Evolutionary conservation across 1,140 invertebrate species (phyloP).

Genomic region (Ruditapes philippinarum): DNA sequence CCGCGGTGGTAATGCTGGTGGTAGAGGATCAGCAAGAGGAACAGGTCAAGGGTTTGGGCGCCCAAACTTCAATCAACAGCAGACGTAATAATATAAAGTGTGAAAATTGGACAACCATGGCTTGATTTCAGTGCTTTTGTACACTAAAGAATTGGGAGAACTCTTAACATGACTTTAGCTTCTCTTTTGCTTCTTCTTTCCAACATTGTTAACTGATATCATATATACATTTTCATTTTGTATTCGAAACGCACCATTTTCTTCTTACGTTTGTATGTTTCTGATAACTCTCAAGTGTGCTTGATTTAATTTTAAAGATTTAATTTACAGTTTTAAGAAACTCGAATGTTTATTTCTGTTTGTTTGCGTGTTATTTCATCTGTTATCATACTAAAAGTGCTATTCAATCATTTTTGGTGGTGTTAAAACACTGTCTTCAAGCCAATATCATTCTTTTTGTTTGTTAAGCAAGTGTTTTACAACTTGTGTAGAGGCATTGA

Average conservation of each 20-base stretch:
- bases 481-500: conserved; percentile 34
- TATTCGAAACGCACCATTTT: not conserved
- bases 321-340: no score
- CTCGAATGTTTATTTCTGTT: not conserved
- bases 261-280: no score
- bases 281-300: no score
- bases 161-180: no score
- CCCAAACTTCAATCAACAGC: conserved; percentile 60
- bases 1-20: not conserved
- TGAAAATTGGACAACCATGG: not conserved
- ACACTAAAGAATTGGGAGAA: no score
- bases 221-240: not conserved
- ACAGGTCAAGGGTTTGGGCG: conserved; percentile 44
- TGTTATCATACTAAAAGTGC: no score
- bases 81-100: conserved; percentile 25
- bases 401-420: no score
- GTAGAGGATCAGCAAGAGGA: not conserved
- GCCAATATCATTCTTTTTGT: not conserved
- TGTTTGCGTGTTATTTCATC: no score
- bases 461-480: not conserved
- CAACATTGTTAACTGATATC: no score
- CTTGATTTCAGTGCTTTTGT: not conserved
- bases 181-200: no score
- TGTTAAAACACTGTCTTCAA: conserved; percentile 43
- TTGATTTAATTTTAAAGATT: no score